A percentile compares a stretch with the other conserved stretches of the same genome.
These are phyloP conservation scores for Lathronympha strigana DNA, from an alignment of 2,888 invertebrate genomes.

Conservation along the genomic window DNA sequence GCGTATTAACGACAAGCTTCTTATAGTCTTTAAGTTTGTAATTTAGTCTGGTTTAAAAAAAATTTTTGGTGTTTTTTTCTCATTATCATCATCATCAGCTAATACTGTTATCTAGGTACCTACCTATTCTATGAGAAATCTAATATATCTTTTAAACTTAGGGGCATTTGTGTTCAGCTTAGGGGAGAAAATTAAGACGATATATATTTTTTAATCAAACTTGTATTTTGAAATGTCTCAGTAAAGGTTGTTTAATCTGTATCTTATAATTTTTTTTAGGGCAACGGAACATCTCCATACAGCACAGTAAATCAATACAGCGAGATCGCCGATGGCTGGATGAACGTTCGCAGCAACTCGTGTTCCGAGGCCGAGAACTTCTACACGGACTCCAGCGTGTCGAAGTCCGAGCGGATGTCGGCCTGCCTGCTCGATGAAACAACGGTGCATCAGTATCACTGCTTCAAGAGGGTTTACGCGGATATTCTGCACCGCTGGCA, in stretches of 20 bases:
- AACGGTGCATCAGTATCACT: slow-evolving; percentile 87
- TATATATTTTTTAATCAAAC: too few species aligned
- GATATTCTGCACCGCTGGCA: slow-evolving; percentile 95
- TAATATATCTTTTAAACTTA: too few species aligned
- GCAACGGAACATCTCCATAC: slow-evolving; percentile 91
- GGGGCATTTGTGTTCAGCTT: too few species aligned
- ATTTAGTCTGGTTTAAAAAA: too few species aligned
- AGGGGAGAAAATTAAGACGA: too few species aligned
- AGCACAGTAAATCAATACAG: slow-evolving; percentile 91
- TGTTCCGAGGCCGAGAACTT: slow-evolving; percentile 94
- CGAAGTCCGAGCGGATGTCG: slow-evolving; percentile 67
- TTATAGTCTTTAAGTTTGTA: too few species aligned
- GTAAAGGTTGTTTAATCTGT: neutral
- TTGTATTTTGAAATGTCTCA: too few species aligned
- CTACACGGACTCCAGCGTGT: slow-evolving; percentile 68
- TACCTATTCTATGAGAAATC: too few species aligned
- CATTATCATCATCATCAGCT: too few species aligned
- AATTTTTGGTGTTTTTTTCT: too few species aligned
- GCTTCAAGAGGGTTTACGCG: slow-evolving; percentile 94
- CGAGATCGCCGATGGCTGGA: slow-evolving; percentile 92
- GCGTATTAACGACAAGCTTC: too few species aligned
- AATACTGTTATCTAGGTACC: too few species aligned
- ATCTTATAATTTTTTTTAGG: slow-evolving; percentile 60
- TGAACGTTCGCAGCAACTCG: slow-evolving; percentile 92
- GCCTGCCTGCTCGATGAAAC: slow-evolving; percentile 75